Percentiles rank a stretch among this genome's conserved stretches.
These are phyloP conservation scores for Lepidostoma basale DNA, from an alignment of 1,140 invertebrate species.

Conservation along the genomic window DNA sequence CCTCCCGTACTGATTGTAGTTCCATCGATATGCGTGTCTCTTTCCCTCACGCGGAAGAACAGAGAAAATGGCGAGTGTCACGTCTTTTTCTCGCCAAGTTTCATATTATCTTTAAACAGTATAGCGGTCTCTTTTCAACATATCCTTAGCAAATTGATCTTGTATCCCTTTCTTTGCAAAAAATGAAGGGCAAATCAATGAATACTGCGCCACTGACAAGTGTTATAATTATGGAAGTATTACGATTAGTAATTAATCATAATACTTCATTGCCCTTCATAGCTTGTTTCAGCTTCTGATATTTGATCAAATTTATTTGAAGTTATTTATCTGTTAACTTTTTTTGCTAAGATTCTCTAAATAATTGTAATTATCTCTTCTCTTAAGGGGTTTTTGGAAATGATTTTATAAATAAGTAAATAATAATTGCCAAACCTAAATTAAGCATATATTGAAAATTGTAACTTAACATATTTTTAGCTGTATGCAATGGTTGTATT, in stretches of 20 bases:
- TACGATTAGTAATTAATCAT: background rate
- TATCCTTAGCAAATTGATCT: background rate
- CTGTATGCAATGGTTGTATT: too few species aligned
- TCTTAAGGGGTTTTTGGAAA: too few species aligned
- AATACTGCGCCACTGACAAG: constrained; percentile 10
- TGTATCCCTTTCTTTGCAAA: background rate
- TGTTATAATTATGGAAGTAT: background rate
- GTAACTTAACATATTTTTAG: too few species aligned
- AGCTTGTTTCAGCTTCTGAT: too few species aligned
- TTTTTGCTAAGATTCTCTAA: too few species aligned
- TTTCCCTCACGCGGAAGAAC: background rate
- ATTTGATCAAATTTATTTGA: too few species aligned
- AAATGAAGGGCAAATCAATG: constrained; percentile 16
- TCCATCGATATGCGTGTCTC: constrained; percentile 1
- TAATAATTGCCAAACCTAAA: too few species aligned
- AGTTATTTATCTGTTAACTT: too few species aligned
- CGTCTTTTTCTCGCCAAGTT: constrained; percentile 14
- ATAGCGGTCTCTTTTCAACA: background rate
- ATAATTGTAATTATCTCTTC: too few species aligned
- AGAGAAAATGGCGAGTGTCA: constrained; percentile 10
- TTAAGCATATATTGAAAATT: too few species aligned
- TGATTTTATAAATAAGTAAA: too few species aligned
- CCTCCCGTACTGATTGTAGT: constrained; percentile 21
- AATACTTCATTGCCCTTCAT: too few species aligned
- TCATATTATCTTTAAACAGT: background rate